These are phyloP conservation scores for Alectura lathami DNA, from an alignment of 2,113 vertebrate species.

Conservation along the genomic window DNA sequence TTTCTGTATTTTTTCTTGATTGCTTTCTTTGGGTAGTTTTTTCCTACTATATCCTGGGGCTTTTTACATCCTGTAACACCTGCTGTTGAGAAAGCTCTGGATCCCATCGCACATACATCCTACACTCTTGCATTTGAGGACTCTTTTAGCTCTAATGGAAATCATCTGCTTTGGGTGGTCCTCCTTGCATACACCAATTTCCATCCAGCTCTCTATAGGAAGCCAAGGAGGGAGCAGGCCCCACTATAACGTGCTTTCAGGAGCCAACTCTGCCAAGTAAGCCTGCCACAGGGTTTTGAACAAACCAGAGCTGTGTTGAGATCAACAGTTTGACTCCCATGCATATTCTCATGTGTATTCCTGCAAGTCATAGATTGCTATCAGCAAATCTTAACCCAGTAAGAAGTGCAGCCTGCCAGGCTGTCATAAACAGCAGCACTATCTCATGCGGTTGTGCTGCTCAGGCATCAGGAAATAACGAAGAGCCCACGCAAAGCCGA, in stretches of 20 bases:
- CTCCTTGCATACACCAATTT: not conserved
- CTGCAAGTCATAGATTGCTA: not conserved
- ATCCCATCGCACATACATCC: not conserved
- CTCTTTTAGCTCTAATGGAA: not conserved
- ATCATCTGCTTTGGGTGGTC: not conserved
- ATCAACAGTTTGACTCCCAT: not conserved
- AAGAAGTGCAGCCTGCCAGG: not conserved
- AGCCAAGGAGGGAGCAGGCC: not conserved
- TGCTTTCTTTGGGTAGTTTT: not conserved
- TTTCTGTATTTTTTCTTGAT: not conserved
- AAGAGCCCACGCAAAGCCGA: constrained; percentile 14
- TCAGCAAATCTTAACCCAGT: not conserved
- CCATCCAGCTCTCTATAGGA: not conserved
- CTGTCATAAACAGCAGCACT: not conserved
- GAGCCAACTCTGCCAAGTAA: constrained; percentile 24
- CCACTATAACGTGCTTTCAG: not conserved
- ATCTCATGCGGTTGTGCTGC: not conserved
- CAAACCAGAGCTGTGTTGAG: not conserved
- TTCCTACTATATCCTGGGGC: not conserved
- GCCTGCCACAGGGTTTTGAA: not conserved
- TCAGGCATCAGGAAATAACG: not conserved
- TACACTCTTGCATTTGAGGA: not conserved
- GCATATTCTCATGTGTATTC: not conserved
- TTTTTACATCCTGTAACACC: not conserved
- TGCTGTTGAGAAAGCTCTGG: not conserved